Conservation (phyloP, 2,888 invertebrate species). For the Hirtodrosophila confusa region DNA sequence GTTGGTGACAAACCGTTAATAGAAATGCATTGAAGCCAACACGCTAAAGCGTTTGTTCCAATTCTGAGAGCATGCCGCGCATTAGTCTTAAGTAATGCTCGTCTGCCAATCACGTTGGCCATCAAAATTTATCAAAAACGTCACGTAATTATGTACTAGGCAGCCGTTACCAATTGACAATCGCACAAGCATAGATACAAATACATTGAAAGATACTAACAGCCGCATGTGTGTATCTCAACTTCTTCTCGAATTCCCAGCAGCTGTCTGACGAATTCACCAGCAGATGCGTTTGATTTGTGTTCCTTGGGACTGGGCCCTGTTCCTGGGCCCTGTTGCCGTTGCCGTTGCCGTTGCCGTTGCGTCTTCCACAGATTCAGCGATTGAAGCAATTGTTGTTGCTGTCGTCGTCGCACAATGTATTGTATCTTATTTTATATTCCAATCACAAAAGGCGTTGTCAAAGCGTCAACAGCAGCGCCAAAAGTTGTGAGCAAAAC, state of each 20-base stretch:
- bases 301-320: conserved; percentile 31
- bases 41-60: conserved; percentile 66
- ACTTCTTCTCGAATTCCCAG: conserved; percentile 66
- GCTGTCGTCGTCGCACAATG: conserved; percentile 23
- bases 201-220: conserved; percentile 30
- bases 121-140: conserved; percentile 77
- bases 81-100: conserved; percentile 70
- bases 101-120: conserved; percentile 62
- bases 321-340: conserved; percentile 19
- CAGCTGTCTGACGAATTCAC: conserved; percentile 66
- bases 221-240: conserved; percentile 17
- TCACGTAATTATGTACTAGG: conserved; percentile 71
- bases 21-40: conserved; percentile 74
- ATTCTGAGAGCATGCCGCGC: conserved; percentile 73
- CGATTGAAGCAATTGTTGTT: neutral
- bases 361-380: conserved; percentile 65
- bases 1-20: conserved; percentile 68
- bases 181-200: conserved; percentile 17
- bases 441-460: conserved; percentile 78
- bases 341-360: conserved; percentile 42
- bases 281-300: conserved; percentile 79
- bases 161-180: conserved; percentile 59
- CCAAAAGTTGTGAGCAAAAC: conserved; percentile 58
- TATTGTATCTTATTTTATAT: conserved; percentile 73
- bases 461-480: conserved; percentile 78